Conservation (phyloP, 2,888 invertebrate species). For the Chrysina gloriosa region DNA sequence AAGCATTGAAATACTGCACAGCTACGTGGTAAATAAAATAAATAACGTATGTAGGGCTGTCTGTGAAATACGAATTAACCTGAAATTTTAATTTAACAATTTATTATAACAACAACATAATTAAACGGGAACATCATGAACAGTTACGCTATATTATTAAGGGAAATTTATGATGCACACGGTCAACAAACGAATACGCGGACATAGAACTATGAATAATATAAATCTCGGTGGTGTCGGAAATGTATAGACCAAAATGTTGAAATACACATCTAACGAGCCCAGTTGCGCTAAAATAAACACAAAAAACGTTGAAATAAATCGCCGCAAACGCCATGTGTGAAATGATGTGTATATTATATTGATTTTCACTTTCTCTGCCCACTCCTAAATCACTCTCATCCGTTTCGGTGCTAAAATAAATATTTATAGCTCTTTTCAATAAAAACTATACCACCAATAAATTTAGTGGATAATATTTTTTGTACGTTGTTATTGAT, state of each 20-base stretch:
- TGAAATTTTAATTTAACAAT: slow-evolving; percentile 44
- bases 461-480: slow-evolving; percentile 2
- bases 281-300: slow-evolving; percentile 5
- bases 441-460: slow-evolving; percentile 25
- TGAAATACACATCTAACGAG: slow-evolving; percentile 21
- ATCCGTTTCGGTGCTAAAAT: slow-evolving; percentile 17
- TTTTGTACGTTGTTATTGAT: neutral
- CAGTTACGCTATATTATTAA: slow-evolving; percentile 44
- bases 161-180: slow-evolving; percentile 40
- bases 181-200: slow-evolving; percentile 34
- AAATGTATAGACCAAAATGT: slow-evolving; percentile 23
- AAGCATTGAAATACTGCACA: no score
- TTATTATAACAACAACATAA: slow-evolving; percentile 43
- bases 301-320: slow-evolving; percentile 29
- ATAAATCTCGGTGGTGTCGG: slow-evolving; percentile 39
- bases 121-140: slow-evolving; percentile 44
- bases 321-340: slow-evolving; percentile 33
- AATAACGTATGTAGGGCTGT: neutral
- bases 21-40: no score
- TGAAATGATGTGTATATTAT: slow-evolving; percentile 40
- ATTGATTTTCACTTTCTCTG: slow-evolving; percentile 43
- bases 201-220: slow-evolving; percentile 27
- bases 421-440: slow-evolving; percentile 28
- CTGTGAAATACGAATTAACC: slow-evolving; percentile 14
- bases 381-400: slow-evolving; percentile 19